phyloP scores from a whole-genome alignment of 2,113 vertebrate genomes.

The Tringa solitaria region DNA sequence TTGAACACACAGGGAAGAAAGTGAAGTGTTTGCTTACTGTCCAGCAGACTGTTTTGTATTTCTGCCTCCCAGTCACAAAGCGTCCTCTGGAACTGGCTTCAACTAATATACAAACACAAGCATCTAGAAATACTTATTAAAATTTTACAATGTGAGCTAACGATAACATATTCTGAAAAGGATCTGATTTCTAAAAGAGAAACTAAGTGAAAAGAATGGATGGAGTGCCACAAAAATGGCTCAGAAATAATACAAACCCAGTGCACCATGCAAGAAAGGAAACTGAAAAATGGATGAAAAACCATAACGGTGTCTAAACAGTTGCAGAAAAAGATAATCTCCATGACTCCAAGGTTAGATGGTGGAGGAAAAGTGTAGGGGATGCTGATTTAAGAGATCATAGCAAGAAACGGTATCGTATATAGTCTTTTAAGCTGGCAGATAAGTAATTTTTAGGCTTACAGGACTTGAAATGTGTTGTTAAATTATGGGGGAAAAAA shows the following conservation, averaged over 20 bases:
- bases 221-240: neutral
- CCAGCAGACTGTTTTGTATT: neutral
- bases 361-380: neutral
- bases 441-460: neutral
- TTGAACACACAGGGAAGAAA: neutral
- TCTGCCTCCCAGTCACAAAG: neutral
- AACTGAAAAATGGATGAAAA: neutral
- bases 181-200: neutral
- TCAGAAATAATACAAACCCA: neutral
- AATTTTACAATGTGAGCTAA: neutral
- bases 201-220: neutral
- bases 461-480: neutral
- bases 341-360: neutral
- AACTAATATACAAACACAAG: neutral
- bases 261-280: neutral
- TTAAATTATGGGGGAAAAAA: neutral
- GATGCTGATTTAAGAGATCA: neutral
- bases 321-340: neutral
- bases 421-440: neutral
- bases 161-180: neutral
- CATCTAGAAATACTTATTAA: neutral
- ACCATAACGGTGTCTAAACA: neutral
- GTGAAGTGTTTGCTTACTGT: neutral
- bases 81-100: neutral
- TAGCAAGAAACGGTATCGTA: neutral